Conservation (phyloP, 2,113 vertebrate genomes). For the Gadus chalcogrammus region DNA sequence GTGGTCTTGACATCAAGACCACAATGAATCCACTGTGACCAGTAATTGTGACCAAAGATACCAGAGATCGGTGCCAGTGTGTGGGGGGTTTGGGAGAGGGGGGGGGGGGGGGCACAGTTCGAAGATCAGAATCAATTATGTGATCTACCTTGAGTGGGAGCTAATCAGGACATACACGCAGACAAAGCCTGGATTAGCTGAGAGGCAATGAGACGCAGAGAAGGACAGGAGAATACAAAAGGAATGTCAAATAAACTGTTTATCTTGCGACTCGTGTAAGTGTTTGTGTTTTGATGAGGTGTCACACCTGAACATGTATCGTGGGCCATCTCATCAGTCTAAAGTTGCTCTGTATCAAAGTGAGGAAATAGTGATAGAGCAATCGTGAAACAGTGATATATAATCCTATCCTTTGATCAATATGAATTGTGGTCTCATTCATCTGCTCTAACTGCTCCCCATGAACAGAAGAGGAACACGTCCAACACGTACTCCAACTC, state of each 20-base stretch:
- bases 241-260: neutral
- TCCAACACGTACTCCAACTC: slow-evolving; percentile 74
- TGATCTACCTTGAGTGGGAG: slow-evolving; percentile 58
- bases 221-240: neutral
- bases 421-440: neutral
- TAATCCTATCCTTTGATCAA: neutral
- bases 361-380: no score
- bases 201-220: slow-evolving; percentile 13
- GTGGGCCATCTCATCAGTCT: no score
- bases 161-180: slow-evolving; percentile 47
- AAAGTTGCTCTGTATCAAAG: no score
- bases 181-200: slow-evolving; percentile 57
- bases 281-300: no score
- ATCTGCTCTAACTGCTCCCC: neutral
- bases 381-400: no score
- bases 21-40: neutral
- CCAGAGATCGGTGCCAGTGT: slow-evolving; percentile 15
- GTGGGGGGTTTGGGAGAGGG: no score
- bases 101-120: slow-evolving; percentile 4
- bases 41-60: slow-evolving; percentile 29
- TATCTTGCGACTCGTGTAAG: no score
- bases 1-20: neutral
- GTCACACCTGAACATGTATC: no score
- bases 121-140: slow-evolving; percentile 62
- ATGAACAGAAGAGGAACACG: slow-evolving; percentile 71